Base-by-base conservation (phyloP, 1,140 invertebrate species). In the Bombus turneri region DNA sequence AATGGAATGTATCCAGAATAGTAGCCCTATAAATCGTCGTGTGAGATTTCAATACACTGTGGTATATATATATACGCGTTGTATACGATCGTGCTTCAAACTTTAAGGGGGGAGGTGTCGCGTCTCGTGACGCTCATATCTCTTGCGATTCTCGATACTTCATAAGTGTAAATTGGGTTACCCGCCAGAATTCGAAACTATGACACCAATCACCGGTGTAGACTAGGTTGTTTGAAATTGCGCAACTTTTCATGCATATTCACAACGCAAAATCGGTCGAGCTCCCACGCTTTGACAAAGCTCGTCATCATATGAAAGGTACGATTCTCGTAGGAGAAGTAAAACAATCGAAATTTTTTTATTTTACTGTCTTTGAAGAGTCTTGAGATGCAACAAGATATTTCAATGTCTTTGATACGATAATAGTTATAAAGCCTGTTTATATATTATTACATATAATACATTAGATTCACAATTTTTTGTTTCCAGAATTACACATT, bases 401-500 rank as follows among this genome's bases (percentile, higher is more conserved):
- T 73, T 47, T 84, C 18, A 83, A 64, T 13, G 31, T 31, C 9
- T 37, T 79, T 69, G 34, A 3, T 13, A 53, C 34, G 12, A 80
- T 12, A n/a, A 47, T 31, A 79, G 4, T 3, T 34, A n/a, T 4
- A 72, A 47, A 53, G 28, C 43, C 37, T 43, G n/a, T 62, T 53
- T 53, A 53, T 53, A 53, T 53, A 53, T 53, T 53, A 53, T 53
- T 53, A 22, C 5, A 53, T 53, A 53, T 41, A 57, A 59, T 41
- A 81, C 31, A 66, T 25, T 75, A n/a, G 18, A n/a, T 83, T 68
- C 43, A 68, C 10, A 34, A 77, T n/a, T 34, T 47, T 10, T n/a
- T 75, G 22, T 69, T 28, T 66, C 0, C 15, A 53, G 47, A 53
- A 53, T 53, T 53, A 39, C 5, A 57, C 18, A 39, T 31, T 66